These are phyloP conservation scores for Tadarida brasiliensis DNA, from an alignment of 2,797 vertebrate species.

Conservation along the genomic window DNA sequence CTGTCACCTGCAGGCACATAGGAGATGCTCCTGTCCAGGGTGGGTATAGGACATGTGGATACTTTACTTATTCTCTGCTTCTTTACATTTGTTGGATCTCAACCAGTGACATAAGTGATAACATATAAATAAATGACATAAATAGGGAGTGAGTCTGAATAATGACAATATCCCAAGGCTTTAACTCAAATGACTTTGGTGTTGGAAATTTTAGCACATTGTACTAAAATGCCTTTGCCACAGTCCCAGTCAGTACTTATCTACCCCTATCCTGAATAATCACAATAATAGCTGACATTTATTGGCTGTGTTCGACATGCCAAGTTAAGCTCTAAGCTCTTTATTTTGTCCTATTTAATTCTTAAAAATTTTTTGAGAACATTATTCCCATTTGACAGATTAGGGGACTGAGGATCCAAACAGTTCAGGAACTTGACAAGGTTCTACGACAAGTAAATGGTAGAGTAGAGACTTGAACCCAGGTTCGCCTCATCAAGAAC, in stretches of 20 bases:
- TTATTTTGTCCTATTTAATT: conserved; percentile 45
- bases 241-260: not conserved
- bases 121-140: not conserved
- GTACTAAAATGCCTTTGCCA: not conserved
- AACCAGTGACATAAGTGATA: not conserved
- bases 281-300: not conserved
- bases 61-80: not conserved
- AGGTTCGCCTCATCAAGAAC: not conserved
- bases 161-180: not conserved
- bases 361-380: not conserved
- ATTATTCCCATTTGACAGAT: not conserved
- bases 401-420: not conserved
- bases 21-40: not conserved
- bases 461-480: not conserved
- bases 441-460: not conserved
- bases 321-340: not conserved
- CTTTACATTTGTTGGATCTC: not conserved
- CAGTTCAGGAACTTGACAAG: not conserved
- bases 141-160: not conserved
- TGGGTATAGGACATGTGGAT: no score
- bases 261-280: not conserved
- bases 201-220: not conserved
- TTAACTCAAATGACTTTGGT: not conserved
- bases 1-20: not conserved
- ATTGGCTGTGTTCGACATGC: not conserved